These are phyloP conservation scores for Machaerirhynchus nigripectus DNA, from an alignment of 2,113 vertebrate species.

Conservation along the genomic window DNA sequence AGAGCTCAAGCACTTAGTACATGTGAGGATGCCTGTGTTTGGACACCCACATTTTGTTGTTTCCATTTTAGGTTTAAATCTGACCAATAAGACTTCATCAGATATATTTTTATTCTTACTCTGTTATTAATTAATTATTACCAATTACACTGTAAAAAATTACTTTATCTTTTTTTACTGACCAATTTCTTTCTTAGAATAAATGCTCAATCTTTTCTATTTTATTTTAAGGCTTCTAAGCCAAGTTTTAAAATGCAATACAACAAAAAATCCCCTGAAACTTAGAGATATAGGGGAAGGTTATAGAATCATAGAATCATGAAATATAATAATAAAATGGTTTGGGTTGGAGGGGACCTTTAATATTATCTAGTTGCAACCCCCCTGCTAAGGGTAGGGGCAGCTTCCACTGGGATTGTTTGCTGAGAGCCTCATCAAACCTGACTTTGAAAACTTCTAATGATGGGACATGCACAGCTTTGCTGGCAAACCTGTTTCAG, in stretches of 20 bases:
- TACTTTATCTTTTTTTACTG: not conserved
- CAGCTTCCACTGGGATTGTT: not conserved
- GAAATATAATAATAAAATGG: not conserved
- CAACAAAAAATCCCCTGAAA: not conserved
- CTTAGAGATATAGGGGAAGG: not conserved
- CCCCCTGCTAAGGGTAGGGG: accelerated
- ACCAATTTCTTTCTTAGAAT: not conserved
- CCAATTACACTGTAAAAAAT: not conserved
- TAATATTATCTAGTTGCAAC: not conserved
- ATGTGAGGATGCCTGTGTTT: not conserved
- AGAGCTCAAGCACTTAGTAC: not conserved
- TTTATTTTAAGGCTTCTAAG: not conserved
- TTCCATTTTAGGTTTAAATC: not conserved
- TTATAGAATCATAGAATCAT: not conserved
- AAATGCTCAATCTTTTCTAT: not conserved
- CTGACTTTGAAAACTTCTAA: not conserved
- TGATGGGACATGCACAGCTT: not conserved
- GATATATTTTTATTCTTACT: not conserved
- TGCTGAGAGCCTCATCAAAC: not conserved
- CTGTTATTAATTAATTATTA: not conserved
- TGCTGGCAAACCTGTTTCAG: not conserved
- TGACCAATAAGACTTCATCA: not conserved
- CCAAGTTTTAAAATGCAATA: not conserved
- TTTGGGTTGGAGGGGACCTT: not conserved
- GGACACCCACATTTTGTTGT: not conserved